These are phyloP conservation scores for Buathra laborator DNA, from an alignment of 2,888 invertebrate genomes.

Conservation along the genomic window DNA sequence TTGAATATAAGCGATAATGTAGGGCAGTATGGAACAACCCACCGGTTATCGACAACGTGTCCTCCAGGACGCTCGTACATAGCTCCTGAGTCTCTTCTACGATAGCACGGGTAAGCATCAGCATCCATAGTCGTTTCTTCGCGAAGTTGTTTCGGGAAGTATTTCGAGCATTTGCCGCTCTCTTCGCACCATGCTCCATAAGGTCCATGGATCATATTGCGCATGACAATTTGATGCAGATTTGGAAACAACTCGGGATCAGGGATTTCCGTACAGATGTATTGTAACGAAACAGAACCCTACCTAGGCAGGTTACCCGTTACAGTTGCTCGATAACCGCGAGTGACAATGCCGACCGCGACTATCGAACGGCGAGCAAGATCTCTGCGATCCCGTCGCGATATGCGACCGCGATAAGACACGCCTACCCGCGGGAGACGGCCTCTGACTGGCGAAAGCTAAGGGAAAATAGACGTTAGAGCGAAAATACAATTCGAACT, in stretches of 20 bases:
- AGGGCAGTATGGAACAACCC: constrained; percentile 34
- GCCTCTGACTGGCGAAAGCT: too few relatives aligned
- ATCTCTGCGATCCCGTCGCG: too few relatives aligned
- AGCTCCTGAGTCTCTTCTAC: constrained; percentile 23
- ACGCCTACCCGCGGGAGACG: too few relatives aligned
- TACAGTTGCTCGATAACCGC: too few relatives aligned
- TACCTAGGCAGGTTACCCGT: too few relatives aligned
- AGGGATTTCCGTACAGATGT: constrained; percentile 71
- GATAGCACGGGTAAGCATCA: constrained; percentile 34
- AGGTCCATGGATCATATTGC: neutral
- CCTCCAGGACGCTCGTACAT: neutral
- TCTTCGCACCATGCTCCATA: constrained; percentile 1
- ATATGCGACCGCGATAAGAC: too few relatives aligned
- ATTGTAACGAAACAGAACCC: too few relatives aligned
- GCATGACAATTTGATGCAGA: constrained; percentile 76
- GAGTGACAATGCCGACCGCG: too few relatives aligned
- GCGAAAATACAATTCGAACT: too few relatives aligned
- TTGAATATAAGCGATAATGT: constrained; percentile 9
- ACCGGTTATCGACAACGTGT: constrained; percentile 23
- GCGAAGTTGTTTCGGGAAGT: constrained; percentile 35
- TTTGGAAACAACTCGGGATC: constrained; percentile 70
- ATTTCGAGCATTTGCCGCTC: constrained; percentile 39
- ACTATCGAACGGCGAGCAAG: too few relatives aligned
- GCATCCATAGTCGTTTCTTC: constrained; percentile 22
- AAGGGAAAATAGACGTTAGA: too few relatives aligned